These are phyloP conservation scores for Microctenopoma stevenorrisi DNA, from an alignment of 2,797 vertebrate genomes.

Conservation along the genomic window DNA sequence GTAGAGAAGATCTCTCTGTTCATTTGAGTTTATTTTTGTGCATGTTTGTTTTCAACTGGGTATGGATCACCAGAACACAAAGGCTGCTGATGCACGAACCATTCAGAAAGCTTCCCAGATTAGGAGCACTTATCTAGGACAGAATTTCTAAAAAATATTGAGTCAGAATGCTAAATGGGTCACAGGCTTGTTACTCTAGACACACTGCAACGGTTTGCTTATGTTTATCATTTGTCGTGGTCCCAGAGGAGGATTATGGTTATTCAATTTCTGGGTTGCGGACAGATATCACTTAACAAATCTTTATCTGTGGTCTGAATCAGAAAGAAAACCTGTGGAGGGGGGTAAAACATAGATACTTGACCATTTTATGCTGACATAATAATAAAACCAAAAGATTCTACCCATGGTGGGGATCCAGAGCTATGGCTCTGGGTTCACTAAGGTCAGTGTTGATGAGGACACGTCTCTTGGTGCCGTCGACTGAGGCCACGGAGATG, in stretches of 20 bases:
- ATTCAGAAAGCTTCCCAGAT: slow-evolving; percentile 56
- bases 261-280: slow-evolving; percentile 18
- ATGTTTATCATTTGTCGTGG: slow-evolving; percentile 36
- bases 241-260: slow-evolving; percentile 38
- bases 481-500: slow-evolving; percentile 93
- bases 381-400: slow-evolving; percentile 29
- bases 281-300: slow-evolving; percentile 38
- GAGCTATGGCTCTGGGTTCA: slow-evolving; percentile 92
- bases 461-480: slow-evolving; percentile 89
- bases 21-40: slow-evolving; percentile 23
- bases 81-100: slow-evolving; percentile 33
- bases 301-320: slow-evolving; percentile 22
- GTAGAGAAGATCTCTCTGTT: slow-evolving; percentile 17
- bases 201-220: slow-evolving; percentile 22
- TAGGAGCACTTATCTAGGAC: slow-evolving; percentile 55
- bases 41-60: slow-evolving; percentile 26
- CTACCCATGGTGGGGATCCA: slow-evolving; percentile 94
- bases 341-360: neutral
- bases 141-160: slow-evolving; percentile 45
- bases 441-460: slow-evolving; percentile 91
- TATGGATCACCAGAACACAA: slow-evolving; percentile 46
- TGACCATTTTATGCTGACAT: neutral
- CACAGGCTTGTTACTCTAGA: slow-evolving; percentile 45
- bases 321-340: neutral
- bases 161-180: slow-evolving; percentile 61